A percentile compares a stretch with the other conserved stretches of the same genome.
These are phyloP conservation scores for Actias luna DNA, from an alignment of 2,888 invertebrate species.

Conservation along the genomic window DNA sequence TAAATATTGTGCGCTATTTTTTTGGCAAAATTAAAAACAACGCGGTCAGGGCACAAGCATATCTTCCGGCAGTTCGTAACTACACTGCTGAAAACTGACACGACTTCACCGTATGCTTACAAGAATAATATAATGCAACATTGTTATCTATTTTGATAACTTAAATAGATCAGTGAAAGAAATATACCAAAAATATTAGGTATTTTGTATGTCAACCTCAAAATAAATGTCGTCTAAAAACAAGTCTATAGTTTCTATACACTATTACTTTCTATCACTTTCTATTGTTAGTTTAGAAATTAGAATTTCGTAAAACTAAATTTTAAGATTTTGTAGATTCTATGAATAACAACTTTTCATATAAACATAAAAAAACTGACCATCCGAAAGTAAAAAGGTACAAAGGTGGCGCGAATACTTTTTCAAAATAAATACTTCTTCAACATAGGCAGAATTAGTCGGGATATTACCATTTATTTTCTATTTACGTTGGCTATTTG, in stretches of 20 bases:
- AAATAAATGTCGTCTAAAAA: neutral
- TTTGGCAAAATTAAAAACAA: conserved; percentile 58
- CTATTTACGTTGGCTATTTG: too few species aligned
- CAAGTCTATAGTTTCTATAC: neutral
- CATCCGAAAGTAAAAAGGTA: too few species aligned
- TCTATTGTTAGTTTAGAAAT: neutral
- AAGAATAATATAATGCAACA: conserved; percentile 44
- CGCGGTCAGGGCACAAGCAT: conserved; percentile 58
- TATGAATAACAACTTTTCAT: too few species aligned
- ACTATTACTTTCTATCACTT: neutral
- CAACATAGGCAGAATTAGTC: too few species aligned
- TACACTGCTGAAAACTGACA: conserved; percentile 33
- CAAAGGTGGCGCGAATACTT: too few species aligned
- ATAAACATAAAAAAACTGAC: too few species aligned
- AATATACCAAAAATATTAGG: conserved; percentile 44
- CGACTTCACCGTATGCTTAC: conserved; percentile 44
- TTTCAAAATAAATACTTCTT: too few species aligned
- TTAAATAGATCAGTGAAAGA: conserved; percentile 54
- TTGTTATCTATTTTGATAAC: conserved; percentile 73
- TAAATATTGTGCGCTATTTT: conserved; percentile 56
- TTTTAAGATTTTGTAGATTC: too few species aligned
- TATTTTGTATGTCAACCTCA: conserved; percentile 15
- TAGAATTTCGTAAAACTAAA: neutral
- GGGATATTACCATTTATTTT: too few species aligned
- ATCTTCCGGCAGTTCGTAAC: conserved; percentile 36